Evolutionary conservation across 1,140 invertebrate species (phyloP).

Genomic region (Bursaphelenchus mucronatus): DNA sequence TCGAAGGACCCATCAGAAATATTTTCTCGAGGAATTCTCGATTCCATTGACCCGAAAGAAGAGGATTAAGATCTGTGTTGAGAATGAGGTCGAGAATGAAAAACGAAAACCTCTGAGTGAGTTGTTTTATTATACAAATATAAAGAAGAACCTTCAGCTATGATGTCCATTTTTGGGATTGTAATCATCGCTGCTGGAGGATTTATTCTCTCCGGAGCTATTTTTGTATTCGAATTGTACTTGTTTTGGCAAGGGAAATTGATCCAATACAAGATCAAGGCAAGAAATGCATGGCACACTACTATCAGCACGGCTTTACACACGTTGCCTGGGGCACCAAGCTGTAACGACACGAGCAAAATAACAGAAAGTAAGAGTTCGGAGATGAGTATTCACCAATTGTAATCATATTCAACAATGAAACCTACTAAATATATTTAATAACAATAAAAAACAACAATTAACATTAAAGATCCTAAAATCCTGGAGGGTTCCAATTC

Average conservation of each 20-base stretch:
- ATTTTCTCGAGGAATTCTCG: constrained; percentile 23
- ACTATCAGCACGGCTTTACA: no score
- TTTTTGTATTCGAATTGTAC: constrained; percentile 26
- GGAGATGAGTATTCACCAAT: no score
- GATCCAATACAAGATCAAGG: no score
- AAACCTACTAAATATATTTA: no score
- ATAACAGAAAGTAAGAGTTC: no score
- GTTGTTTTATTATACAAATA: background rate
- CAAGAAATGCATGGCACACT: no score
- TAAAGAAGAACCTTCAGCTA: constrained; percentile 18
- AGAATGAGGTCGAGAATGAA: background rate
- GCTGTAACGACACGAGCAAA: no score
- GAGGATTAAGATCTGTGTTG: constrained; percentile 1
- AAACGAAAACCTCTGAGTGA: constrained; percentile 8
- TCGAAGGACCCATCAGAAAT: constrained; percentile 41
- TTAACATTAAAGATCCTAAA: constrained; percentile 24
- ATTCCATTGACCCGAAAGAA: constrained; percentile 1
- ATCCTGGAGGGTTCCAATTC: constrained; percentile 55
- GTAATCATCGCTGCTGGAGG: constrained; percentile 13
- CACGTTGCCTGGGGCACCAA: no score
- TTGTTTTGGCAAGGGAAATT: constrained; percentile 19
- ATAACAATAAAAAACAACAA: no score
- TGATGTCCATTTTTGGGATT: constrained; percentile 25
- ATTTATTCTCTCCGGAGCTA: constrained; percentile 17
- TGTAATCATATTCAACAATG: no score